Evolutionary conservation across 2,888 invertebrate species (phyloP), one percentile per base, ranked within the genome.

Genomic region (Brenthis daphne): DNA sequence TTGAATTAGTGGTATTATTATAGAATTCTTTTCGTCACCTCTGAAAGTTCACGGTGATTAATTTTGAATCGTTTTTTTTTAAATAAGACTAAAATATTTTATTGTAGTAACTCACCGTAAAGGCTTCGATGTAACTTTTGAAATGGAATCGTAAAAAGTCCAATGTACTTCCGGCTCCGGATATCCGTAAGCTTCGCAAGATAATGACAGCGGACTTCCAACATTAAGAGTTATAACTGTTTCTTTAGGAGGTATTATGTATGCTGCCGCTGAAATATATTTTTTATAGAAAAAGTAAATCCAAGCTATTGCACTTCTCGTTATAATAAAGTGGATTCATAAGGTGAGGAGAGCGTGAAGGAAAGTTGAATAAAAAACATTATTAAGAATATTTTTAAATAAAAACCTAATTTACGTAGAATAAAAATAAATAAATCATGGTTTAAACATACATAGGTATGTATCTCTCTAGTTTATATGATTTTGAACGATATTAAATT

Each of bases 111-210:
- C 47, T 61, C 73, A 85, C 85, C 74, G 73, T 14, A 80, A 43
- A 24, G 56, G 47, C 63, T 60, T 69, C 2, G 72, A 67, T 16
- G 54, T n/a, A 24, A 20, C 29, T 16, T 29, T 20, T 13, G 65
- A 29, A 13, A 56, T 37, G 8, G 48, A 29, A 47, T 57, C 60
- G 57, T 71, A 70, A 65, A 77, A 81, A 6, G 70, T 64, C 87
- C 87, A 88, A 47, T 73, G 73, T 11, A 85, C 74, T 2, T 65
- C 66, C 6, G 88, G 87, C 51, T 54, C 68, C 6, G 87, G 86
- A 29, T 75, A 64, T 2, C 88, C 88, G 33, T 74, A 68, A 6
- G 81, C 83, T 4, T 50, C n/a, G 65, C 88, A 88, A 0, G 75
- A 68, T 5, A 88, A 70, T 2, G 37, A 29, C 1, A 78, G 1